A percentile compares a stretch with the other conserved stretches of the same genome.
These are phyloP conservation scores for Ochotona curzoniae DNA, from an alignment of 2,113 vertebrate genomes.

Conservation along the genomic window DNA sequence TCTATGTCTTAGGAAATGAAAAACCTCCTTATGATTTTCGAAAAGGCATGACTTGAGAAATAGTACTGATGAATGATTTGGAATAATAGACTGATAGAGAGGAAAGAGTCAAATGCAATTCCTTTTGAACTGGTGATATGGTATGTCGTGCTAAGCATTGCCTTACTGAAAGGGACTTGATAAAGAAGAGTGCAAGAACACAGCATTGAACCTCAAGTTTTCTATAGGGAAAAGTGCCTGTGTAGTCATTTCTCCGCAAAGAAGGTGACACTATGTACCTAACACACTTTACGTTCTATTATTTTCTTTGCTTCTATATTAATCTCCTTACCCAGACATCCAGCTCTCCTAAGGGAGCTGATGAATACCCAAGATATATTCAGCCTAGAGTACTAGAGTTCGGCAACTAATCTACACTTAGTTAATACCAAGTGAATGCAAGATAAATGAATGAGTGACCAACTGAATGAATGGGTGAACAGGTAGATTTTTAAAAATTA, in stretches of 20 bases:
- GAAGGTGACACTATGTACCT: not conserved
- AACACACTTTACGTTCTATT: not conserved
- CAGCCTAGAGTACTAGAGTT: not conserved
- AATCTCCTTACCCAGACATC: conserved; percentile 8
- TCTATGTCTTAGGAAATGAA: not conserved
- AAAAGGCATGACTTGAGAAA: conserved; percentile 13
- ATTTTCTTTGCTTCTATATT: conserved; percentile 10
- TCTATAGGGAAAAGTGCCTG: conserved; percentile 33
- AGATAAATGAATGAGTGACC: not conserved
- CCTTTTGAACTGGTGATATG: not conserved
- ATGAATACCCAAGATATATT: not conserved
- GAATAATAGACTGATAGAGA: not conserved
- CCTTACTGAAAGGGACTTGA: conserved; percentile 9
- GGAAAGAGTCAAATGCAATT: not conserved
- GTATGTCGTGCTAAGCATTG: not conserved
- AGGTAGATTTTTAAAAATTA: not conserved
- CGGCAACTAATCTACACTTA: not conserved
- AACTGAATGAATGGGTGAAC: not conserved
- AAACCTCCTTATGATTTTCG: conserved; percentile 17
- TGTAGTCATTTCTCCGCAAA: conserved; percentile 32
- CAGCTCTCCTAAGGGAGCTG: not conserved
- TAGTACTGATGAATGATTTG: conserved; percentile 10
- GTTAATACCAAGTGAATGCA: conserved; percentile 25
- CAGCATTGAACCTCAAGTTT: not conserved
- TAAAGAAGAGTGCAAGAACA: conserved; percentile 15